These are phyloP conservation scores for Amphiprion clarkii DNA, from an alignment of 2,797 vertebrate genomes.

Conservation along the genomic window DNA sequence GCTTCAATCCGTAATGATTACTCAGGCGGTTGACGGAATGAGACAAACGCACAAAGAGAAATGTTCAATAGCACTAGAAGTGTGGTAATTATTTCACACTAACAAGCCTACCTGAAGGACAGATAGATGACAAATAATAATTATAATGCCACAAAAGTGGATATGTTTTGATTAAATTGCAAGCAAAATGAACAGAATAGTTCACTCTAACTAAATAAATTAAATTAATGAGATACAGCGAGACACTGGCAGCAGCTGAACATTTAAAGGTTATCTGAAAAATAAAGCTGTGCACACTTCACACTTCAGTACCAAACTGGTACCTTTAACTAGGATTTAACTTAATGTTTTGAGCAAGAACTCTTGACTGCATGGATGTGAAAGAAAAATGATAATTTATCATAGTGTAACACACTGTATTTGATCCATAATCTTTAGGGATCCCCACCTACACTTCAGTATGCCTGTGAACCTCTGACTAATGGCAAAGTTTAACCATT, in stretches of 20 bases:
- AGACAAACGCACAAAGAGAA: conserved; percentile 3
- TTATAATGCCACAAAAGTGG: background rate
- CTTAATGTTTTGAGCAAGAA: no score
- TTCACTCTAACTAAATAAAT: conserved; percentile 8
- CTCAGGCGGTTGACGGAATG: conserved; percentile 12
- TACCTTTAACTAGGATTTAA: no score
- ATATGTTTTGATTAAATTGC: background rate
- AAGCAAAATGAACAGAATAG: background rate
- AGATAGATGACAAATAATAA: background rate
- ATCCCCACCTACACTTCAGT: no score
- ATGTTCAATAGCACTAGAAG: background rate
- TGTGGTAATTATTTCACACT: background rate
- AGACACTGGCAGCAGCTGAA: background rate
- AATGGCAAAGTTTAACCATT: no score
- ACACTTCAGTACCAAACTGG: background rate
- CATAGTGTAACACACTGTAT: no score
- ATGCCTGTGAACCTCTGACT: no score
- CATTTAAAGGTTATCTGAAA: background rate
- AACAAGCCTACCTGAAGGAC: conserved; percentile 12
- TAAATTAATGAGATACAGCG: background rate
- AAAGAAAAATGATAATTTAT: background rate
- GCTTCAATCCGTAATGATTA: conserved; percentile 29
- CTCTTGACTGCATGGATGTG: no score
- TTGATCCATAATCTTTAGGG: no score
- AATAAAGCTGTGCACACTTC: background rate